phyloP scores from a whole-genome alignment of 2,888 invertebrate genomes.

The Spilosoma lubricipeda region DNA sequence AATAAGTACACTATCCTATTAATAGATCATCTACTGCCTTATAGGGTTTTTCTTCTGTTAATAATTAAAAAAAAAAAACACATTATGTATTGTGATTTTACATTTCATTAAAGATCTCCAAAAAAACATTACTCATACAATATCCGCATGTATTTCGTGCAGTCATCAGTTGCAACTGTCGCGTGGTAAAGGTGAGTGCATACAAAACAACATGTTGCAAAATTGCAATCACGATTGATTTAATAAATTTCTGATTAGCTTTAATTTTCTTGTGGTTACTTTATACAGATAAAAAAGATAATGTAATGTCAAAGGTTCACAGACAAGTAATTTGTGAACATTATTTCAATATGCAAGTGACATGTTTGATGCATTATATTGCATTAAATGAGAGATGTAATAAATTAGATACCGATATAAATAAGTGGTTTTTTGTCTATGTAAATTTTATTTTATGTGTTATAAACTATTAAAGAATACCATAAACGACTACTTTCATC shows the following conservation, averaged over 20 bases:
- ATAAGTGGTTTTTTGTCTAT: not conserved
- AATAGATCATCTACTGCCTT: too few species aligned
- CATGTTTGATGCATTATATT: not conserved
- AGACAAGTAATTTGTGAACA: not conserved
- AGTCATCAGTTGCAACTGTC: constrained; percentile 52
- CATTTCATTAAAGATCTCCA: constrained; percentile 23
- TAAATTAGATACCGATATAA: not conserved
- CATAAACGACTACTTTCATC: not conserved
- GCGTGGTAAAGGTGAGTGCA: constrained; percentile 53
- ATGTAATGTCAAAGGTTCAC: not conserved
- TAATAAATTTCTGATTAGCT: not conserved
- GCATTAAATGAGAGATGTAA: not conserved
- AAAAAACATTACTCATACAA: constrained; percentile 20
- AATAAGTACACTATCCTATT: too few species aligned
- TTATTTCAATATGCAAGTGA: not conserved
- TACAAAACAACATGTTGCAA: constrained; percentile 36
- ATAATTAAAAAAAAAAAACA: too few species aligned
- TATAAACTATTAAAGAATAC: not conserved
- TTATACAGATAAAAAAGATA: not conserved
- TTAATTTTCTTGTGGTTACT: not conserved
- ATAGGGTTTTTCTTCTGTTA: too few species aligned
- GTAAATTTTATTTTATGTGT: not conserved
- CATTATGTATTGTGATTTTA: not conserved
- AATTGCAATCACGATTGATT: constrained; percentile 18
- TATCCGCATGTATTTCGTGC: constrained; percentile 44